These are phyloP conservation scores for Phylloscopus collybita DNA, from an alignment of 2,797 vertebrate species.

Conservation along the genomic window DNA sequence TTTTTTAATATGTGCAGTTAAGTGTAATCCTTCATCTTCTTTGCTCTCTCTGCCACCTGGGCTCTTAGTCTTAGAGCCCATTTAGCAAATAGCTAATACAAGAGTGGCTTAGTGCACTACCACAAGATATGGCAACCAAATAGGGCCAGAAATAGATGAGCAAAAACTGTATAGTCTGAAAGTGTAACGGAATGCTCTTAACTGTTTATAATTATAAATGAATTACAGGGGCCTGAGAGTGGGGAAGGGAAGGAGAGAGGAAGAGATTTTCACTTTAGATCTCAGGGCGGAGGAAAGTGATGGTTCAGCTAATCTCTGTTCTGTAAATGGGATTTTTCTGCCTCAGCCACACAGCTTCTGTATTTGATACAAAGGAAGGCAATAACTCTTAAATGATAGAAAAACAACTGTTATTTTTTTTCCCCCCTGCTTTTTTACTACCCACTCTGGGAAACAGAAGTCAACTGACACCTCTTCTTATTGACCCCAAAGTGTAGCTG, in stretches of 20 bases:
- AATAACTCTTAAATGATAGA: neutral
- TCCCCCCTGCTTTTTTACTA: accelerated
- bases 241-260: neutral
- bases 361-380: neutral
- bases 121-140: neutral
- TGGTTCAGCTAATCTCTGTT: neutral
- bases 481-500: neutral
- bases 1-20: neutral
- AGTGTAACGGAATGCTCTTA: neutral
- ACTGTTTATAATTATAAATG: neutral
- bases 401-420: neutral
- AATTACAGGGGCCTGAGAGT: neutral
- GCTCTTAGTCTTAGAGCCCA: neutral
- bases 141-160: neutral
- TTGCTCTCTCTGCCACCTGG: neutral
- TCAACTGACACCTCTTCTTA: neutral
- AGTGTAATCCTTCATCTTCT: neutral
- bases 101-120: neutral
- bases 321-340: neutral
- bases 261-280: constrained; percentile 9
- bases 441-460: neutral
- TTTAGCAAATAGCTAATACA: neutral
- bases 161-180: neutral
- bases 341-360: neutral
- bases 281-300: neutral